Base-by-base conservation (phyloP, 1,140 invertebrate genomes). In the Drosophila yakuba region DNA sequence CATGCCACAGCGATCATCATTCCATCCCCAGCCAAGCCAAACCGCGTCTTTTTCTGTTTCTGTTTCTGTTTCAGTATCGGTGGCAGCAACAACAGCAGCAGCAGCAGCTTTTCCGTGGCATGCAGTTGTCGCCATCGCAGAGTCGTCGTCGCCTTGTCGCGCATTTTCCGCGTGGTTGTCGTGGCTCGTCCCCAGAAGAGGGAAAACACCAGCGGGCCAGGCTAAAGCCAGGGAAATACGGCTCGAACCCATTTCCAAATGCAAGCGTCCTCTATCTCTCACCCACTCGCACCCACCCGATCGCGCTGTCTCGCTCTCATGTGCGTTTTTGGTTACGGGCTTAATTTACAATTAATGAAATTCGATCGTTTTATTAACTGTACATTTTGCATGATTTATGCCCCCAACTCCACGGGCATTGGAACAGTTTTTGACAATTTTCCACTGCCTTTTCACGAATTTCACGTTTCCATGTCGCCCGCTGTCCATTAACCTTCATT, bases 331-430 rank as follows among this genome's bases (percentile, higher is more conserved):
- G 74, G 73, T 79, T 89, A 68, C 79, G 66, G 77, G 71, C 81
- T 84, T 86, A 60, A 73, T 76, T 86, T 90, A 90, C 86, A 89
- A 91, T 91, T 91, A 81, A 91, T 91, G 88, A 91, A 91, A 91
- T 81, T 88, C 88, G 63, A 91, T 91, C 83, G 80, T 81, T 91
- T 91, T 91, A 91, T 91, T 91, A 91, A 91, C 89, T 88, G 54
- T 76, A 68, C 80, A 74, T 76, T 82, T 82, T 88, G 79, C 69
- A 79, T 74, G 58, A 58, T 50, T 69, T 69, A 43, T 58, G 23
- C 23, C 43, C 60, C 38, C 11, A 20, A 25, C n/a, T 55, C 10
- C 43, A 1, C 20, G 11, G 23, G 38, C 41, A 38, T 35, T 11
- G 39, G 20, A 39, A 36, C 15, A 14, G 8, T 51, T 74, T 61